Base-by-base conservation (phyloP, 2,888 invertebrate genomes). In the Acronicta aceris region DNA sequence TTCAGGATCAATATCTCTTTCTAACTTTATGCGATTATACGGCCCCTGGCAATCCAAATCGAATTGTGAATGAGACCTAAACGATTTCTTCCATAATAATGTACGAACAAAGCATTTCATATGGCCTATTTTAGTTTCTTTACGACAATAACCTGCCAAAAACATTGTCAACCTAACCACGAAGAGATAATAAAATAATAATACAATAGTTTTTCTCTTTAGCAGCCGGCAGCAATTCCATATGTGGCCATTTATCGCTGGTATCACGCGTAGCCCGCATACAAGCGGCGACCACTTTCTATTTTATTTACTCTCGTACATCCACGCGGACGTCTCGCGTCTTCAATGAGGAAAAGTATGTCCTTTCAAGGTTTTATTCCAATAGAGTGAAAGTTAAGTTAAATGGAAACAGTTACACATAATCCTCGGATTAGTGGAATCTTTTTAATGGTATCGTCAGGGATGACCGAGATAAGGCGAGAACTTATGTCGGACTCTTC, bases 281-380 rank as follows among this genome's bases (percentile, higher is more conserved):
- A 59, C 52, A 33, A 8, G 58, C 41, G 25, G 9, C 9, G 40
- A 71, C 77, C 74, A 83, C 84, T 84, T 84, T 84, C 84, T 84
- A 82, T 84, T 83, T 83, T 81, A 79, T 81, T 76, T 59, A 57
- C 63, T 56, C 45, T 64, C 54, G 56, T 58, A 42, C 53, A 60
- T 71, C 59, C 56, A 56, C 47, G 59, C 49, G 60, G 70, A 70
- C 49, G 27, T 65, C 60, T 65, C 58, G 56, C 42, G 61, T 59
- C 41, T 42, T 42, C 17, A 36, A 46, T 43, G 16, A 45, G 27
- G 15, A 56, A 38, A 60, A 46, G 50, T 47, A 41, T 52, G 36
- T 61, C 57, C 57, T 64, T 55, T 40, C 17, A 36, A 45, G 42
- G 51, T 13, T 38, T 25, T 17, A 43, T 33, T 47, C 21, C 8